Evolutionary conservation across 2,113 vertebrate genomes (phyloP).

Genomic region (Bagarius yarrelli): DNA sequence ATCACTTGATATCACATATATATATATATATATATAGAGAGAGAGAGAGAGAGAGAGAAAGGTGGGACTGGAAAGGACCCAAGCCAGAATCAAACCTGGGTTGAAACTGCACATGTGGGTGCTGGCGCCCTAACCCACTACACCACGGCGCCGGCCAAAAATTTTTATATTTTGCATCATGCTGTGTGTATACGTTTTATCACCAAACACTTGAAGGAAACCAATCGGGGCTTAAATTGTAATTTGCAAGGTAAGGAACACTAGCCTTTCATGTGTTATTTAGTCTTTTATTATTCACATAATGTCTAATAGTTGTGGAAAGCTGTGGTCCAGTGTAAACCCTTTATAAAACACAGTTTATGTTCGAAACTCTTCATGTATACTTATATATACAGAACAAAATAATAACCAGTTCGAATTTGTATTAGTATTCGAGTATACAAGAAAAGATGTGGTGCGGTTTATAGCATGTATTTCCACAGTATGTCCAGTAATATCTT

Average conservation of each 20-base stretch:
- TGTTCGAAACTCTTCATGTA: neutral
- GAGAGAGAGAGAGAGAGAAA: no score
- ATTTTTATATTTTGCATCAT: slow-evolving; percentile 18
- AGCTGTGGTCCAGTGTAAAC: neutral
- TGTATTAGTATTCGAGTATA: neutral
- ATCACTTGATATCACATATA: slow-evolving; percentile 9
- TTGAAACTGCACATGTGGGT: no score
- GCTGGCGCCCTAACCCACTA: no score
- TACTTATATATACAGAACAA: neutral
- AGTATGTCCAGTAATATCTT: slow-evolving; percentile 2
- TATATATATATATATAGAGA: no score
- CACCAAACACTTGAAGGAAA: slow-evolving; percentile 8
- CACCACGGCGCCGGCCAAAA: no score
- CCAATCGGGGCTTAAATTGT: neutral
- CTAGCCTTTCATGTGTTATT: neutral
- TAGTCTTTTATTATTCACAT: neutral
- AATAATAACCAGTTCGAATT: neutral
- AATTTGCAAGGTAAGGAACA: neutral
- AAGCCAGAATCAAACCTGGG: no score
- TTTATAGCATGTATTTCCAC: neutral
- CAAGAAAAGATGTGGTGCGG: neutral
- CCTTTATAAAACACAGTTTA: neutral
- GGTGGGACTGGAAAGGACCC: no score
- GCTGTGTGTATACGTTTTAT: slow-evolving; percentile 19
- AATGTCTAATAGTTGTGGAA: neutral